Evolutionary conservation across 64 coral and sea anemone genomes (phyloP).

Genomic region (Actinia tenebrosa): DNA sequence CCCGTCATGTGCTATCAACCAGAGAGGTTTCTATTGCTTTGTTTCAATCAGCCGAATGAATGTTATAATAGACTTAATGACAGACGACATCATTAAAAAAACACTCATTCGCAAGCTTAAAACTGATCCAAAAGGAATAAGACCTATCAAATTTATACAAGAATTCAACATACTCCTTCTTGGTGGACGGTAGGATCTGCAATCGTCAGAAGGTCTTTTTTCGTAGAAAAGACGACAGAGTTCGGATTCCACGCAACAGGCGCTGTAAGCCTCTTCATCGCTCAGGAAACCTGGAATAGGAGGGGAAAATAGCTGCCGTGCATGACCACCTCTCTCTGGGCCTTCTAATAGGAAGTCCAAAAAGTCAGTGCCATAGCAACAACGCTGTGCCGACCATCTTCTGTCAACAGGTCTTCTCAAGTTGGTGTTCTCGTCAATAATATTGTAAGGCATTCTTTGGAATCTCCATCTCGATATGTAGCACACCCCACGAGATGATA

Average conservation of each 20-base stretch:
- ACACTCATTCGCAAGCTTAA: too few species aligned
- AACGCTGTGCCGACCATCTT: neutral
- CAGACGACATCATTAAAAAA: too few species aligned
- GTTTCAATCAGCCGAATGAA: too few species aligned
- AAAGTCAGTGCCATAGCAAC: neutral
- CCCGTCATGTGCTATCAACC: too few species aligned
- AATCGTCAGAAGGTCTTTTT: slow-evolving; percentile 41
- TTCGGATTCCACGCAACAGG: slow-evolving; percentile 35
- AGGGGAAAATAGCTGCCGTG: neutral
- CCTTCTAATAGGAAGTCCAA: slow-evolving; percentile 3
- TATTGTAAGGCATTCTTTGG: too few species aligned
- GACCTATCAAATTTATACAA: neutral
- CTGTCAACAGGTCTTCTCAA: neutral
- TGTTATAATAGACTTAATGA: too few species aligned
- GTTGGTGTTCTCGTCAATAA: neutral
- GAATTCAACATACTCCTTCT: slow-evolving; percentile 34
- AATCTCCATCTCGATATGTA: neutral
- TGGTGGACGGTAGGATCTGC: slow-evolving; percentile 2
- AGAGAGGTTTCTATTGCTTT: too few species aligned
- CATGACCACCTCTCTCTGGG: neutral
- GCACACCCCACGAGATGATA: neutral
- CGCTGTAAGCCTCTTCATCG: slow-evolving; percentile 26
- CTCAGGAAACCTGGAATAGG: neutral
- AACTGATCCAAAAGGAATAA: too few species aligned
- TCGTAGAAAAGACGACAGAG: slow-evolving; percentile 26